Conservation (phyloP, 1,140 invertebrate genomes). For the Neodiprion fabricii region DNA sequence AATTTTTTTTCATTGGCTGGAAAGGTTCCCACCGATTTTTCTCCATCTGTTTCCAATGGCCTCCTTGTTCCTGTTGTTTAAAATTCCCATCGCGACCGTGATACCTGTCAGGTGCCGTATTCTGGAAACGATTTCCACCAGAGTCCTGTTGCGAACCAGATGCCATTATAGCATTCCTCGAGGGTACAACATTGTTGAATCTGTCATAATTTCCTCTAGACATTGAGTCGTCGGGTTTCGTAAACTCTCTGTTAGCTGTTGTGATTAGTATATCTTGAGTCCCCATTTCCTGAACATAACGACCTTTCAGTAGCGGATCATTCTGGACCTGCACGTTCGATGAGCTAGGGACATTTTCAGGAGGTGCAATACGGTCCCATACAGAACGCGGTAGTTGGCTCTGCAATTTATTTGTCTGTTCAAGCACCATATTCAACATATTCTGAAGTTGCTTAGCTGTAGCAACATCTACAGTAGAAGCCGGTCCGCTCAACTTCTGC, state of each 20-base stretch:
- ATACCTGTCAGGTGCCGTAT: constrained; percentile 10
- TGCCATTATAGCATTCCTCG: neutral
- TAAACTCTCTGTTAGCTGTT: constrained; percentile 42
- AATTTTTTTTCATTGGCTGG: constrained; percentile 22
- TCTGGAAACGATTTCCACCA: neutral
- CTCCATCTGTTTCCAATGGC: constrained; percentile 10
- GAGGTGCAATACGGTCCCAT: constrained; percentile 57
- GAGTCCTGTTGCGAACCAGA: neutral
- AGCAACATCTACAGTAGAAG: constrained; percentile 38
- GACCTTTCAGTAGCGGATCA: constrained; percentile 38
- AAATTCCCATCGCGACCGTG: constrained; percentile 6
- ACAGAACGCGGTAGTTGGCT: constrained; percentile 53
- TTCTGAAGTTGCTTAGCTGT: constrained; percentile 54
- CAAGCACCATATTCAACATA: constrained; percentile 53
- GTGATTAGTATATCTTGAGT: constrained; percentile 48
- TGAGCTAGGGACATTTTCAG: constrained; percentile 24
- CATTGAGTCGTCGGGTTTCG: constrained; percentile 20
- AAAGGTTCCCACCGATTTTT: neutral
- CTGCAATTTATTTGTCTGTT: constrained; percentile 54
- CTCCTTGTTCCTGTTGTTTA: constrained; percentile 16
- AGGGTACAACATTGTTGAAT: neutral
- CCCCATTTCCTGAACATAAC: constrained; percentile 44
- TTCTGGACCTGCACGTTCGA: constrained; percentile 14
- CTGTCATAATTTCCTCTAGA: constrained; percentile 43
- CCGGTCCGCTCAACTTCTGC: constrained; percentile 44